phyloP scores from a whole-genome alignment of 2,113 vertebrate genomes.

The Malaclemys terrapin region DNA sequence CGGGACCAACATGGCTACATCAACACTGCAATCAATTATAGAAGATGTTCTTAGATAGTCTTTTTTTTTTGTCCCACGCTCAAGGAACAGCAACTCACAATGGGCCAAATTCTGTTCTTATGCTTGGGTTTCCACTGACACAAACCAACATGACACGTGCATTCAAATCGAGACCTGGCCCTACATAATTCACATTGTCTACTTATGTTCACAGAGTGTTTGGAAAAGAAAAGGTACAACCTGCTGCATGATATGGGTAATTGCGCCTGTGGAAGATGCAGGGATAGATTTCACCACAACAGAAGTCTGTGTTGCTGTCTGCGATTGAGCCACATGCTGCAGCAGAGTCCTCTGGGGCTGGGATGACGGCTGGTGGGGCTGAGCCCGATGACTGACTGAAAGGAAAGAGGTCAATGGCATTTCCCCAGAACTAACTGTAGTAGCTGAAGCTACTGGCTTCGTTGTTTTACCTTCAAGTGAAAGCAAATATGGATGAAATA shows the following conservation, averaged over 20 bases:
- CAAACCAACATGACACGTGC: accelerated
- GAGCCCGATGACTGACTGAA: slow-evolving; percentile 85
- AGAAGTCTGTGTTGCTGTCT: slow-evolving; percentile 85
- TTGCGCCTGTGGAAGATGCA: slow-evolving; percentile 79
- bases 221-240: slow-evolving; percentile 78
- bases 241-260: slow-evolving; percentile 88
- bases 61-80: neutral
- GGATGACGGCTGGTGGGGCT: slow-evolving; percentile 81
- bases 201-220: neutral
- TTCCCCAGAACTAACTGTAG: slow-evolving; percentile 67
- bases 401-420: slow-evolving; percentile 78
- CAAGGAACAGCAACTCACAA: neutral
- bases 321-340: slow-evolving; percentile 84
- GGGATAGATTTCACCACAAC: slow-evolving; percentile 87
- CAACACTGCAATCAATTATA: neutral
- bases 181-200: neutral
- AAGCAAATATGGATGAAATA: slow-evolving; percentile 34
- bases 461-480: slow-evolving; percentile 71
- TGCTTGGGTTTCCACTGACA: neutral
- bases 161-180: neutral
- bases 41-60: neutral
- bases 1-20: neutral
- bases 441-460: slow-evolving; percentile 40
- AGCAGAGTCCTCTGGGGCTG: slow-evolving; percentile 84
- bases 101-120: neutral